phyloP scores from a whole-genome alignment of 1,140 invertebrate genomes.

The Drosophila parvula region DNA sequence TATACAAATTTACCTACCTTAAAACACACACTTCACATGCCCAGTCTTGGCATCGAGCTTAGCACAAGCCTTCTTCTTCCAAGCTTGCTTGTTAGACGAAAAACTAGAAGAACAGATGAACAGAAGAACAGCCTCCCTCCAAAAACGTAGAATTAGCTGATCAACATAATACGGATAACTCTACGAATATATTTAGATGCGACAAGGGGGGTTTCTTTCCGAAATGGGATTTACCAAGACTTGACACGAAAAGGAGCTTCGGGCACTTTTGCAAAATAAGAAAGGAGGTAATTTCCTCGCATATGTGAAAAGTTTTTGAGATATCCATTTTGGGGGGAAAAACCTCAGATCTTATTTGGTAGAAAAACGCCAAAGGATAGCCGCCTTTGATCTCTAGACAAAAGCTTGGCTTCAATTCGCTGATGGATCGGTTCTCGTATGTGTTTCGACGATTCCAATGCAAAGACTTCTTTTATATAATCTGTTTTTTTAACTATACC shows the following conservation, averaged over 20 bases:
- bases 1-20: constrained; percentile 33
- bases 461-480: constrained; percentile 70
- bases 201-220: background rate
- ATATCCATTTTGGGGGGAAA: background rate
- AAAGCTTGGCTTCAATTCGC: constrained; percentile 35
- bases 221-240: background rate
- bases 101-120: constrained; percentile 4
- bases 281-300: background rate
- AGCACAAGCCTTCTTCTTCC: constrained; percentile 62
- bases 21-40: constrained; percentile 2
- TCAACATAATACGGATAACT: constrained; percentile 2
- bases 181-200: background rate
- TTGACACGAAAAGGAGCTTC: no score
- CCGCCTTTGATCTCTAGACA: constrained; percentile 13
- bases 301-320: background rate
- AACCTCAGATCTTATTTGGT: background rate
- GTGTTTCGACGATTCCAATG: constrained; percentile 64
- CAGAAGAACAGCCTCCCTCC: constrained; percentile 40
- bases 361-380: background rate
- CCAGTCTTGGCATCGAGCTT: constrained; percentile 61
- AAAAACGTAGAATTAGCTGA: constrained; percentile 38
- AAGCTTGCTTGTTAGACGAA: constrained; percentile 34
- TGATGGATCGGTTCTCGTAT: constrained; percentile 16
- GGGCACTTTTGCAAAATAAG: no score
- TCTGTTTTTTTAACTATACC: constrained; percentile 22